These are phyloP conservation scores for Toxotes chatareus DNA, from an alignment of 2,113 vertebrate species.

Conservation along the genomic window DNA sequence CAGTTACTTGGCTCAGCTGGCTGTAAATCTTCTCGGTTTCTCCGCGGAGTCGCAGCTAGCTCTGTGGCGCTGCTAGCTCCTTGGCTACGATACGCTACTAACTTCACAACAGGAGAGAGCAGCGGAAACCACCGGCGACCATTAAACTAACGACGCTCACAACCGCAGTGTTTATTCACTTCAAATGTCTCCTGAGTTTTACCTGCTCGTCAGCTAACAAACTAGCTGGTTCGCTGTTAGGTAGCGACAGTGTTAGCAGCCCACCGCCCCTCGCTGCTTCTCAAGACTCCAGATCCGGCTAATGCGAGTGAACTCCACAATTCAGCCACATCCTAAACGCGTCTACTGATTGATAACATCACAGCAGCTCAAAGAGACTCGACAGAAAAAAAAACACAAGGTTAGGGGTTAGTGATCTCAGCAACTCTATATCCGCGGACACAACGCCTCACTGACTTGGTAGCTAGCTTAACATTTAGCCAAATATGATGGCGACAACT, in stretches of 20 bases:
- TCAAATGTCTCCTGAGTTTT: neutral
- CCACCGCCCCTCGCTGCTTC: constrained; percentile 59
- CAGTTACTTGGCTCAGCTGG: constrained; percentile 21
- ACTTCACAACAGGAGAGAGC: neutral
- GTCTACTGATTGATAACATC: constrained; percentile 32
- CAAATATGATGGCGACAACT: constrained; percentile 71
- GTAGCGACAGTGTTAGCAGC: constrained; percentile 24
- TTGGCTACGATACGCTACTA: neutral
- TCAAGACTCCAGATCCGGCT: constrained; percentile 62
- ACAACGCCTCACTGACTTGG: constrained; percentile 39
- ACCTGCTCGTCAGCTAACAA: neutral
- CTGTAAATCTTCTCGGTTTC: constrained; percentile 14
- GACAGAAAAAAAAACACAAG: neutral
- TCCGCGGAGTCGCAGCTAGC: constrained; percentile 43
- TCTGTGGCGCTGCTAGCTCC: constrained; percentile 49
- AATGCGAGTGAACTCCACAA: constrained; percentile 36
- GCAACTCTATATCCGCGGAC: constrained; percentile 9
- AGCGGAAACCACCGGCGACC: neutral
- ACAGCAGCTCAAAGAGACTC: neutral
- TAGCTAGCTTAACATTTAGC: constrained; percentile 49
- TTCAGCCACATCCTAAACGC: neutral
- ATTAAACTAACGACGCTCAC: neutral
- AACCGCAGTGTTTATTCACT: neutral
- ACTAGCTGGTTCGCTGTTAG: neutral
- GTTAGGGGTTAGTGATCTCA: neutral